A percentile compares a stretch with the other conserved stretches of the same genome.
phyloP scores from a whole-genome alignment of 2,888 invertebrate genomes.

The Lepidocyrtoides sp. region DNA sequence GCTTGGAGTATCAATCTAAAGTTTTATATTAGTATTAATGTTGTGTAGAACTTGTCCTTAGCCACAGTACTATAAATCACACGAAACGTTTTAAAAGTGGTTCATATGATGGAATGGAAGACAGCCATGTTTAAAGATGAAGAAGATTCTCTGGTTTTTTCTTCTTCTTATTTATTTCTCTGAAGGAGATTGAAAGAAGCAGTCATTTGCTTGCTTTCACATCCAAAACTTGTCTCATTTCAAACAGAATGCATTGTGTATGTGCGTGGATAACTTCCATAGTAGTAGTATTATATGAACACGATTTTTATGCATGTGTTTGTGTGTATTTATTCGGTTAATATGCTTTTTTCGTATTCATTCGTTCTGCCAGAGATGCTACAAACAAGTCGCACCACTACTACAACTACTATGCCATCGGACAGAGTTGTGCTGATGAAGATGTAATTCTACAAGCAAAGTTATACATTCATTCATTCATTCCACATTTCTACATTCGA shows the following conservation, averaged over 20 bases:
- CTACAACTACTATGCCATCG: neutral
- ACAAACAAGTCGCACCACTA: neutral
- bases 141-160: neutral
- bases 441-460: conserved; percentile 35
- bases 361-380: too few relatives aligned
- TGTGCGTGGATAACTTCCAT: conserved; percentile 6
- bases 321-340: neutral
- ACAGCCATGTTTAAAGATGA: conserved; percentile 13
- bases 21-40: neutral
- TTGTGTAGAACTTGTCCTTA: neutral
- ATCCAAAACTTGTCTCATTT: conserved; percentile 36
- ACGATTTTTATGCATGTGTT: conserved; percentile 11
- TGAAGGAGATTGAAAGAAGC: conserved; percentile 35
- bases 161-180: conserved; percentile 1
- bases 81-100: conserved; percentile 6
- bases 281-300: neutral
- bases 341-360: conserved; percentile 1
- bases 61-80: conserved; percentile 6
- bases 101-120: neutral
- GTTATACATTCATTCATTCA: conserved; percentile 24
- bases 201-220: conserved; percentile 49
- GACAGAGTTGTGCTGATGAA: conserved; percentile 37
- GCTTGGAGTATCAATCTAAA: too few relatives aligned
- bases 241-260: conserved; percentile 14
- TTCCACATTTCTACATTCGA: neutral